Evolutionary conservation across 2,888 invertebrate genomes (phyloP).

Genomic region (Macaria liturata): DNA sequence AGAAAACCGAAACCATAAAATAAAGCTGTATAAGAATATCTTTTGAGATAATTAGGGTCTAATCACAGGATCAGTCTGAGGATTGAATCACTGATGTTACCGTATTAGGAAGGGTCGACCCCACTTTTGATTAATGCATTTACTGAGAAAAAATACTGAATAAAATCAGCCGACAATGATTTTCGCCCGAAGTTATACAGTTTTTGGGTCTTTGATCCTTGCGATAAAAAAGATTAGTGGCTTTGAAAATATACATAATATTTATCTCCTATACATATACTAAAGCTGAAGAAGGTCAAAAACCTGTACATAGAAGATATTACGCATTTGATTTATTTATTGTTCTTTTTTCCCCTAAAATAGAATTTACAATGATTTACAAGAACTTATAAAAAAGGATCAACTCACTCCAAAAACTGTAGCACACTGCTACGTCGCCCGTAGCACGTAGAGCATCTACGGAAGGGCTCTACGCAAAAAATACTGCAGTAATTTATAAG

Average conservation of each 20-base stretch:
- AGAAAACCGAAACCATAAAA: constrained; percentile 38
- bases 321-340: no score
- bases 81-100: constrained; percentile 29
- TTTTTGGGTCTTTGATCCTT: constrained; percentile 20
- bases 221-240: background rate
- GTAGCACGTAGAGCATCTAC: constrained; percentile 44
- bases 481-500: background rate
- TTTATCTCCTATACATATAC: no score
- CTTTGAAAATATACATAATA: no score
- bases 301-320: no score
- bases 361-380: no score
- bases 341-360: no score
- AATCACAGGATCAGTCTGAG: constrained; percentile 39
- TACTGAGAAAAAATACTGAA: constrained; percentile 33
- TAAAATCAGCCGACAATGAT: constrained; percentile 32
- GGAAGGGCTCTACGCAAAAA: constrained; percentile 20
- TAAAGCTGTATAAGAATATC: constrained; percentile 13
- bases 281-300: no score
- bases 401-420: background rate
- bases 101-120: constrained; percentile 39
- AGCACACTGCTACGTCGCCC: constrained; percentile 39
- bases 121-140: constrained; percentile 36
- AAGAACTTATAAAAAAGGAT: no score
- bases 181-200: constrained; percentile 36
- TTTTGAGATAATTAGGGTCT: constrained; percentile 45